These are phyloP conservation scores for Apamea crenata DNA, from an alignment of 2,888 invertebrate species.

Conservation along the genomic window DNA sequence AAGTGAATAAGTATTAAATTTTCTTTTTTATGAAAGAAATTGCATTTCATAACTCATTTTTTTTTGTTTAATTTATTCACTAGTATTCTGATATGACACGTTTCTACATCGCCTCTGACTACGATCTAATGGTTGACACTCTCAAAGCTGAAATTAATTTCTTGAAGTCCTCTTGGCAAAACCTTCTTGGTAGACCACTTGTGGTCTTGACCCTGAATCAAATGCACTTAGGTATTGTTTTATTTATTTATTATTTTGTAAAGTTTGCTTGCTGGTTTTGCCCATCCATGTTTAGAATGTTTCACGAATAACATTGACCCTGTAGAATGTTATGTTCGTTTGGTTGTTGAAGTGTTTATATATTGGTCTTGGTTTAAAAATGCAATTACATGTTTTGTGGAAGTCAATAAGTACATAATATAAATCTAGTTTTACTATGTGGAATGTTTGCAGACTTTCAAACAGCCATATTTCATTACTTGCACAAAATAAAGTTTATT, in stretches of 20 bases:
- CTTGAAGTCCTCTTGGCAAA: constrained; percentile 99
- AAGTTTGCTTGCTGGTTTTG: constrained; percentile 75
- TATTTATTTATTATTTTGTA: constrained; percentile 69
- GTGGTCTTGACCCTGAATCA: constrained; percentile 97
- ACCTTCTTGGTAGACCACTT: constrained; percentile 98
- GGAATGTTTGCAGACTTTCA: not conserved
- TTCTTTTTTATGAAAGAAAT: constrained; percentile 19
- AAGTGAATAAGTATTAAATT: not conserved
- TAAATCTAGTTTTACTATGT: constrained; percentile 1
- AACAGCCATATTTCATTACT: constrained; percentile 22
- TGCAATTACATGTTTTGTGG: constrained; percentile 23
- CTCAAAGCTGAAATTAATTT: constrained; percentile 99
- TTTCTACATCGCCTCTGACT: constrained; percentile 99
- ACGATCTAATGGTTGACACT: constrained; percentile 99
- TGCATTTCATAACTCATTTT: constrained; percentile 47
- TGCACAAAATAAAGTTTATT: not conserved
- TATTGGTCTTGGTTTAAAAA: constrained; percentile 21
- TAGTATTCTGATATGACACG: constrained; percentile 99
- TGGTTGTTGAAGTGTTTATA: constrained; percentile 39
- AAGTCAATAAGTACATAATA: not conserved
- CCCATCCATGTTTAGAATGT: constrained; percentile 60
- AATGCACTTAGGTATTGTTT: constrained; percentile 95
- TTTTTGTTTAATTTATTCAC: constrained; percentile 77
- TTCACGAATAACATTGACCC: constrained; percentile 53
- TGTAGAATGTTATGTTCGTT: constrained; percentile 47